These are phyloP conservation scores for Tricholauxania praeusta DNA, from an alignment of 2,888 invertebrate species.

Conservation along the genomic window DNA sequence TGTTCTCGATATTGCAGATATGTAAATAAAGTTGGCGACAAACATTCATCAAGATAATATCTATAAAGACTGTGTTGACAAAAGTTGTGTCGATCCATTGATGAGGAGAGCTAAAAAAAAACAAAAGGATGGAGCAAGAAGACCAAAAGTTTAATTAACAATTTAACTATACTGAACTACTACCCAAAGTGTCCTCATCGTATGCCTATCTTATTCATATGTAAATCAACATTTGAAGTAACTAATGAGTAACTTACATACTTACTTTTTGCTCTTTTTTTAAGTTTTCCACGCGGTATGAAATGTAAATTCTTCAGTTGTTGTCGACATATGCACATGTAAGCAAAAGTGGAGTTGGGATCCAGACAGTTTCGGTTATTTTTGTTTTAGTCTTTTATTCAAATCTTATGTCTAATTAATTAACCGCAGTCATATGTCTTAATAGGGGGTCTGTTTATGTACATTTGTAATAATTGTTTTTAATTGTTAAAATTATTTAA, in stretches of 20 bases:
- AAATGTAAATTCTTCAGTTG: slow-evolving; percentile 5
- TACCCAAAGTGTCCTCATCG: not conserved
- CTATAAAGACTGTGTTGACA: not conserved
- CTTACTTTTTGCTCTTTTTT: not conserved
- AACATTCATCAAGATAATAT: not conserved
- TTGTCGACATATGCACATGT: not conserved
- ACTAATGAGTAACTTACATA: not conserved
- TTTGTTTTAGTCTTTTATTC: not conserved
- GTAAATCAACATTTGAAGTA: slow-evolving; percentile 13
- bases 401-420: not conserved
- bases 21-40: no score
- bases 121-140: not conserved
- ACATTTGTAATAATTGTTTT: slow-evolving; percentile 22
- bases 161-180: slow-evolving; percentile 3
- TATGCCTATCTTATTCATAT: slow-evolving; percentile 1
- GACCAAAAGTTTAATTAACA: slow-evolving; percentile 24
- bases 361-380: not conserved
- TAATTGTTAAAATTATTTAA: slow-evolving; percentile 24
- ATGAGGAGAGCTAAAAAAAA: not conserved
- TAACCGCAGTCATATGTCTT: not conserved
- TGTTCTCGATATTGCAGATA: no score
- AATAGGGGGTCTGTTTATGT: slow-evolving; percentile 5
- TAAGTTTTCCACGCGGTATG: not conserved
- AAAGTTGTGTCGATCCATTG: not conserved
- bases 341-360: not conserved